Conservation (phyloP, 2,888 invertebrate genomes). For the Punctoribates punctum region DNA sequence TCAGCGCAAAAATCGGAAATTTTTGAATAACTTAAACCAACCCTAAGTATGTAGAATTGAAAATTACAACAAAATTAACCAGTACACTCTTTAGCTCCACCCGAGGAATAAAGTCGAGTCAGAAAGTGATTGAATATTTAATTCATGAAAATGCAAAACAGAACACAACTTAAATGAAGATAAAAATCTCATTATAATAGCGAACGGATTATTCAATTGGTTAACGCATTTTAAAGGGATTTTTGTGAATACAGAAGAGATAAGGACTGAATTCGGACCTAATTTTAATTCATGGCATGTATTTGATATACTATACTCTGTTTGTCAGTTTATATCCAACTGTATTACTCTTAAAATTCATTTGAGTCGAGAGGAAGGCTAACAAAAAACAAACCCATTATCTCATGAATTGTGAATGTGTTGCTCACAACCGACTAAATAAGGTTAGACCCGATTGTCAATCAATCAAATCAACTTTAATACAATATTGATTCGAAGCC, state of each 20-base stretch:
- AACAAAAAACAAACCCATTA: slow-evolving; percentile 29
- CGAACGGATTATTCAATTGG: slow-evolving; percentile 24
- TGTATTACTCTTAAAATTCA: not conserved
- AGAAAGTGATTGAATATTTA: slow-evolving; percentile 5
- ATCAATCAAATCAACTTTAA: slow-evolving; percentile 33
- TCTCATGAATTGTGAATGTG: slow-evolving; percentile 24
- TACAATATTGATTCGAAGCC: slow-evolving; percentile 27
- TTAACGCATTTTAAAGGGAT: slow-evolving; percentile 22
- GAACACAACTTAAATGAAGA: slow-evolving; percentile 11
- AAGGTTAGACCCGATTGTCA: slow-evolving; percentile 27
- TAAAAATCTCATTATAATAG: slow-evolving; percentile 26
- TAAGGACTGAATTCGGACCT: not conserved
- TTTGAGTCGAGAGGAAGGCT: not conserved
- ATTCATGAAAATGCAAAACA: not conserved
- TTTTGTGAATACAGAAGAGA: not conserved
- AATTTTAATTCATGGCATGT: slow-evolving; percentile 21
- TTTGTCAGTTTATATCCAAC: not conserved
- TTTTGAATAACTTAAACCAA: no score
- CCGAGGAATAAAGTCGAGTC: no score
- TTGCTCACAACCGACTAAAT: not conserved
- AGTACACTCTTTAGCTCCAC: no score
- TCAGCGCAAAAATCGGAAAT: no score
- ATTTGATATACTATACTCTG: slow-evolving; percentile 3
- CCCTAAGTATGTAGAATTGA: no score
- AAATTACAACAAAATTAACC: no score